Base-by-base conservation (phyloP, 2,888 invertebrate genomes). In the Sympetrum striolatum region DNA sequence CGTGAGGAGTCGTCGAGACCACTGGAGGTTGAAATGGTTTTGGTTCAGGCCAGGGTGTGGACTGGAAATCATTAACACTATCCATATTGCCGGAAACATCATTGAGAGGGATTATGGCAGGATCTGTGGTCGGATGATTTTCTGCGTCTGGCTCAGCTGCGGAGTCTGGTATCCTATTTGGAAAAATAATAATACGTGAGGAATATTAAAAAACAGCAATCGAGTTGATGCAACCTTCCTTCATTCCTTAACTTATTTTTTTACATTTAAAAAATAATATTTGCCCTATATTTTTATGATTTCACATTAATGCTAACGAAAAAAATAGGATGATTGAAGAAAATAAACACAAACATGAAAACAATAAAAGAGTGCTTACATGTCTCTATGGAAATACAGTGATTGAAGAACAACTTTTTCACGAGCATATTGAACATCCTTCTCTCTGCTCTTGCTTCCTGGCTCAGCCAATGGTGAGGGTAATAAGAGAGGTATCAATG, bases 121-220 rank as follows among this genome's bases (percentile, higher is more conserved):
- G 97, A 93, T 98, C 98, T 4, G 96, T 95, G 92, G 96, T 96
- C 53, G 95, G 95, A 92, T 97, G 96, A 31, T 96, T 96, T 94
- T 98, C 98, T 90, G 96, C 95, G 92, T 98, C 98, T 1, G 98
- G 98, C 94, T 99, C 99, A 37, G 96, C 95, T 0, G 98, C 95
- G 44, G 97, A 96, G 93, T 98, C 98, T 0, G 98, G 98, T 91
- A 98, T 96, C 94, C 95, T 95, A 91, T 0, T 92, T 91, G 91
- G 25, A 91, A 86, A 90, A 73, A 90, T 44, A 25, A 91, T 39
- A 90, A 48, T 80, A 90, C 5, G 0, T 14, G 31, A 44, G 5
- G 2, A 53, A 53, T 0, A n/a, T 4, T 31, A 31, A 31, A 73
- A 73, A 8, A 25, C 25, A 48, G 35, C 12, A 12, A 22, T 60